Evolutionary conservation across 1,140 invertebrate species (phyloP).

Genomic region (Temnothorax longispinosus): DNA sequence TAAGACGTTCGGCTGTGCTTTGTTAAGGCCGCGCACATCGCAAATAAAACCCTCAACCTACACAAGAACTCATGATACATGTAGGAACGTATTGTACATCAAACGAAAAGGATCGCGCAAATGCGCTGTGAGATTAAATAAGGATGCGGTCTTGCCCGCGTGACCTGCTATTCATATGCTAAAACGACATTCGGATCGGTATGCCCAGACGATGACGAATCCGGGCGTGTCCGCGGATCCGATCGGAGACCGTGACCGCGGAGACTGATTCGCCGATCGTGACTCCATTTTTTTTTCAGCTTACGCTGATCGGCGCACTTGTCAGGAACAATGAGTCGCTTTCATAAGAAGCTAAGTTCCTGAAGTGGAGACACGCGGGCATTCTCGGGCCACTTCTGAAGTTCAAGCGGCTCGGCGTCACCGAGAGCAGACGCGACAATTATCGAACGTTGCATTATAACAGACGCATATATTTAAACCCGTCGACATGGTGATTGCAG

Average conservation of each 20-base stretch:
- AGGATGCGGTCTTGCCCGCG: slow-evolving; percentile 33
- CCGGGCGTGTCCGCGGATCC: slow-evolving; percentile 71
- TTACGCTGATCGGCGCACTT: slow-evolving; percentile 66
- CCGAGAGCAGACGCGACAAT: slow-evolving; percentile 28
- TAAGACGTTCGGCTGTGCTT: neutral
- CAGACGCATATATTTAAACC: slow-evolving; percentile 22
- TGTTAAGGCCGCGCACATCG: neutral
- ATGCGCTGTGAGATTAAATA: slow-evolving; percentile 33
- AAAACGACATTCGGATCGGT: slow-evolving; percentile 63
- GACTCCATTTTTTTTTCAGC: slow-evolving; percentile 67
- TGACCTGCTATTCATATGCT: slow-evolving; percentile 54
- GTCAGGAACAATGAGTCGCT: slow-evolving; percentile 68
- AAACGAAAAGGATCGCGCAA: slow-evolving; percentile 14
- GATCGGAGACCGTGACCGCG: slow-evolving; percentile 61
- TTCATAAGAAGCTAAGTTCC: slow-evolving; percentile 73
- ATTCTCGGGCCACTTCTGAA: neutral
- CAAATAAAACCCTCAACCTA: slow-evolving; percentile 21
- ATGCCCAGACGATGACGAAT: slow-evolving; percentile 74
- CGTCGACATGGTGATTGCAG: neutral
- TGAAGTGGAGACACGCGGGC: slow-evolving; percentile 57
- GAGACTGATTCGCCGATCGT: slow-evolving; percentile 65
- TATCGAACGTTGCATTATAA: slow-evolving; percentile 31
- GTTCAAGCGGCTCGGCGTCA: neutral
- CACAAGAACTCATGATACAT: slow-evolving; percentile 25
- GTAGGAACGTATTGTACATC: slow-evolving; percentile 15